These are phyloP conservation scores for Watsonalla binaria DNA, from an alignment of 2,888 invertebrate genomes.

Conservation along the genomic window DNA sequence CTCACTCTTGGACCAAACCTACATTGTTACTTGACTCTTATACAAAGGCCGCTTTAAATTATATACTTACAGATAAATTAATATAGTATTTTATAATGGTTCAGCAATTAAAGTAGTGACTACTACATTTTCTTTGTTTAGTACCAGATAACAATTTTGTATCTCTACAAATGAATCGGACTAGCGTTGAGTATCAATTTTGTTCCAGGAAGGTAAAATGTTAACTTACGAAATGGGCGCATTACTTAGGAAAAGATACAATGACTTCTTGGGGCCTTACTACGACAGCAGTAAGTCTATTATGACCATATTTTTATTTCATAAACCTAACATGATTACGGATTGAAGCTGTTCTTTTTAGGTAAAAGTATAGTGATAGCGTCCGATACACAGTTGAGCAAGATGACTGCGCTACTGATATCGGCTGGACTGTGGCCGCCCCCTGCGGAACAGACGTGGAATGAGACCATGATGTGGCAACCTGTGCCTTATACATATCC, in stretches of 20 bases:
- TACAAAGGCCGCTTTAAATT: too few species aligned
- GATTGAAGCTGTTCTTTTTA: constrained; percentile 13
- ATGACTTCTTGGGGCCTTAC: constrained; percentile 66
- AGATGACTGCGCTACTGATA: constrained; percentile 85
- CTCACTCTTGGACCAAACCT: background rate
- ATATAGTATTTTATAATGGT: too few species aligned
- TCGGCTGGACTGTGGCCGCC: constrained; percentile 86
- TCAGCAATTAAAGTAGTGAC: too few species aligned
- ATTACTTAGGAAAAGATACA: constrained; percentile 74
- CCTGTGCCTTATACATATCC: constrained; percentile 80
- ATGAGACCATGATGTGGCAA: constrained; percentile 75
- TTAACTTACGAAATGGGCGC: constrained; percentile 77
- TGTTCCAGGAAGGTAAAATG: constrained; percentile 75
- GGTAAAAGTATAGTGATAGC: constrained; percentile 74
- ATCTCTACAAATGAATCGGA: too few species aligned
- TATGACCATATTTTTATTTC: background rate
- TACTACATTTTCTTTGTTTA: too few species aligned
- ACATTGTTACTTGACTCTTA: too few species aligned
- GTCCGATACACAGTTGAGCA: constrained; percentile 85
- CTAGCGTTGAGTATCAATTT: constrained; percentile 9
- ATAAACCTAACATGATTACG: constrained; percentile 1
- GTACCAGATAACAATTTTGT: too few species aligned
- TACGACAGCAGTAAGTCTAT: constrained; percentile 55
- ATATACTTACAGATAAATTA: too few species aligned
- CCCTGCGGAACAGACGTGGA: constrained; percentile 67